Evolutionary conservation across 2,888 invertebrate genomes (phyloP).

Genomic region (Trachelus stipa): DNA sequence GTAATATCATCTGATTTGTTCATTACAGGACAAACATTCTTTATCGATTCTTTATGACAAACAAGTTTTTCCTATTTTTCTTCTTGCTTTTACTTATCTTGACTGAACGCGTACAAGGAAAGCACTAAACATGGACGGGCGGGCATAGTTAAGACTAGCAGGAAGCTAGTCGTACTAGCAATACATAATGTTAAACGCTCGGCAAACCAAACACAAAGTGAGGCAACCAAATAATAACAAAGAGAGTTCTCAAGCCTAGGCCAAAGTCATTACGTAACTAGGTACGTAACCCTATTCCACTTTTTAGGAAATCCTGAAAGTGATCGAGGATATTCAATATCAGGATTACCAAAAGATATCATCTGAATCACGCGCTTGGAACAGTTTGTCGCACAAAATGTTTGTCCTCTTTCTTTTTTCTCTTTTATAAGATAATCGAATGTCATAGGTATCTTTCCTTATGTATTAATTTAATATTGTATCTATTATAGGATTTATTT

Average conservation of each 20-base stretch:
- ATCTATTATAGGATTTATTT: slow-evolving; percentile 13
- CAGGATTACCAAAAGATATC: background rate
- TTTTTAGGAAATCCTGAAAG: background rate
- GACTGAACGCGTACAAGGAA: slow-evolving; percentile 44
- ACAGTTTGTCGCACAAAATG: slow-evolving; percentile 21
- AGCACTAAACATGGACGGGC: slow-evolving; percentile 59
- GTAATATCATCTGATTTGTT: background rate
- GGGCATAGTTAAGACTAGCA: slow-evolving; percentile 61
- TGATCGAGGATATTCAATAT: slow-evolving; percentile 12
- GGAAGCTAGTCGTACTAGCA: slow-evolving; percentile 57
- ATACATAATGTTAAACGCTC: slow-evolving; percentile 20
- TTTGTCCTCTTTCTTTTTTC: slow-evolving; percentile 28
- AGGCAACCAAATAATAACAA: slow-evolving; percentile 41
- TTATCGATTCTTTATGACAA: background rate
- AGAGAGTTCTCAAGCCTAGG: slow-evolving; percentile 33
- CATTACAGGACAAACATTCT: background rate
- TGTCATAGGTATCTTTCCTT: slow-evolving; percentile 9
- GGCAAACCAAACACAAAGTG: slow-evolving; percentile 34
- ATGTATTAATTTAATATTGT: background rate
- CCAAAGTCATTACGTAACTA: slow-evolving; percentile 33
- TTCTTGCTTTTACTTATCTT: background rate
- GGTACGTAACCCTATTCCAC: slow-evolving; percentile 10
- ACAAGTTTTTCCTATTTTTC: background rate
- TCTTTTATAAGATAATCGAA: slow-evolving; percentile 4
- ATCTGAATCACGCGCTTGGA: background rate